phyloP scores from a whole-genome alignment of 2,113 vertebrate species.

The Zosterops borbonicus region DNA sequence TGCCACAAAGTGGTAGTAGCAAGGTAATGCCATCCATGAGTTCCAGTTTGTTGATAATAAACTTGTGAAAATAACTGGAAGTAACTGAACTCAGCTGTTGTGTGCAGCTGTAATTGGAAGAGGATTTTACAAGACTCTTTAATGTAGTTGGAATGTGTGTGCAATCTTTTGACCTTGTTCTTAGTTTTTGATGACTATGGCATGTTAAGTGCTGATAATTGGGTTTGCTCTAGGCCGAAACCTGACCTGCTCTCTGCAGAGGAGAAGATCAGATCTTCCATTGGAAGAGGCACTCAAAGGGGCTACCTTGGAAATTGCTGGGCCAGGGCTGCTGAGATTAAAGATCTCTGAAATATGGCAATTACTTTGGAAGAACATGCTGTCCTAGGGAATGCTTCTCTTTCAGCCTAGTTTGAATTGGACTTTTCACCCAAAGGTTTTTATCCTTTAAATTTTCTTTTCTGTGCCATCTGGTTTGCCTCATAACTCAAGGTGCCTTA shows the following conservation, averaged over 20 bases:
- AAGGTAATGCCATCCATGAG: neutral
- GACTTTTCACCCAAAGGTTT: neutral
- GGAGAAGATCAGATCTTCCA: neutral
- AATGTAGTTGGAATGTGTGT: constrained; percentile 5
- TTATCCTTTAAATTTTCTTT: neutral
- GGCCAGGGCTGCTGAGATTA: neutral
- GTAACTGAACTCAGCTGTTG: neutral
- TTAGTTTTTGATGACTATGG: constrained; percentile 6
- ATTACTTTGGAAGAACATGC: neutral
- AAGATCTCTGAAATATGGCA: neutral
- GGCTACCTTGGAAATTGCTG: neutral
- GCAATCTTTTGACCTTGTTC: constrained; percentile 31
- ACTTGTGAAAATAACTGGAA: constrained; percentile 1
- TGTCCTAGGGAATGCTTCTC: neutral
- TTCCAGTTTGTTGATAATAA: constrained; percentile 6
- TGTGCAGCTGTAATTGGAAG: neutral
- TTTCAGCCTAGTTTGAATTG: neutral
- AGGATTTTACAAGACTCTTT: constrained; percentile 20
- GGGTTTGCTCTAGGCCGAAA: constrained; percentile 41
- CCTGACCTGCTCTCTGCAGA: constrained; percentile 5
- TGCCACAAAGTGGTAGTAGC: neutral
- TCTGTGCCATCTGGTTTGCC: neutral
- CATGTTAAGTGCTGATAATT: constrained; percentile 47
- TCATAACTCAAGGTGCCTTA: neutral
- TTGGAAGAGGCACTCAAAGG: neutral